phyloP scores from a whole-genome alignment of 2,888 invertebrate species.

The Drosophila putrida region DNA sequence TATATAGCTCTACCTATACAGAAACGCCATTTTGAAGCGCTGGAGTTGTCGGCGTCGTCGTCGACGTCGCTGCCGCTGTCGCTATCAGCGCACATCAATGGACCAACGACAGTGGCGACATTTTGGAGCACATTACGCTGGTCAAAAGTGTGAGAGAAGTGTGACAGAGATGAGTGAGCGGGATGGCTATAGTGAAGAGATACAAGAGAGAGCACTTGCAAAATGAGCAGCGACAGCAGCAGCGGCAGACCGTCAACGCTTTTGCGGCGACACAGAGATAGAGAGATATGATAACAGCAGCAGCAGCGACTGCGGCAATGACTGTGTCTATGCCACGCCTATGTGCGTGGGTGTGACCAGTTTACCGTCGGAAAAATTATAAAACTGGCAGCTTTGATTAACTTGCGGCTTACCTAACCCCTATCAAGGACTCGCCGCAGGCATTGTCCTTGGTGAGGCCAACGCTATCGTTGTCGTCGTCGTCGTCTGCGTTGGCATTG shows the following conservation, averaged over 20 bases:
- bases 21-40: conserved; percentile 68
- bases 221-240: conserved; percentile 66
- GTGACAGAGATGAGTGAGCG: conserved; percentile 48
- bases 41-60: conserved; percentile 1
- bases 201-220: conserved; percentile 48
- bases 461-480: conserved; percentile 21
- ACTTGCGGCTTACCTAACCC: conserved; percentile 55
- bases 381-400: conserved; percentile 40
- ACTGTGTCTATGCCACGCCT: conserved; percentile 71
- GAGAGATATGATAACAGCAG: conserved; percentile 74
- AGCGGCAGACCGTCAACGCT: conserved; percentile 39
- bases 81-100: conserved; percentile 80
- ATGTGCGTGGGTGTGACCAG: conserved; percentile 21
- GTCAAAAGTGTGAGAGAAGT: conserved; percentile 65
- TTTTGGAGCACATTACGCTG: conserved; percentile 80
- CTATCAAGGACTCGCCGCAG: conserved; percentile 71
- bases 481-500: conserved; percentile 47
- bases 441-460: conserved; percentile 73
- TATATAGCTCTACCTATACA: conserved; percentile 10
- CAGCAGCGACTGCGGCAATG: conserved; percentile 25
- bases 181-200: conserved; percentile 70
- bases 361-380: conserved; percentile 48
- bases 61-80: conserved; percentile 18
- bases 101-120: conserved; percentile 80
- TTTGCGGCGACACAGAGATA: conserved; percentile 68